Conservation (phyloP, 1,140 invertebrate species). For the Drosophila chauvacae region DNA sequence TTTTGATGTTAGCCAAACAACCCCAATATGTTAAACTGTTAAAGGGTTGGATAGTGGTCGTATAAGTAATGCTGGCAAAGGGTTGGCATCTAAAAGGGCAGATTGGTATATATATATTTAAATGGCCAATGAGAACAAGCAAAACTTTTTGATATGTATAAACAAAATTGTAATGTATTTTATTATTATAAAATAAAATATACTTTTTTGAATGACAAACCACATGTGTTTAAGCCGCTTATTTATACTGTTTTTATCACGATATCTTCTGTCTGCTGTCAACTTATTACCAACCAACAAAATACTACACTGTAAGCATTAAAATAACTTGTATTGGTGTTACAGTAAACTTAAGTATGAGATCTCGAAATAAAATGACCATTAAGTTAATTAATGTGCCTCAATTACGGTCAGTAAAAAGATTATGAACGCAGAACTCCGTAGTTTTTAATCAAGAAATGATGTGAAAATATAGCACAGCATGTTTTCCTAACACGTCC, state of each 20-base stretch:
- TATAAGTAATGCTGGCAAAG: slow-evolving; percentile 32
- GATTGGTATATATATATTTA: neutral
- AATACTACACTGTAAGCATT: slow-evolving; percentile 2
- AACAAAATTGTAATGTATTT: neutral
- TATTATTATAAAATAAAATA: neutral
- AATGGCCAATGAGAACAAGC: slow-evolving; percentile 49
- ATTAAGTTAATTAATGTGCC: slow-evolving; percentile 79
- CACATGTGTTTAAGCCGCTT: neutral
- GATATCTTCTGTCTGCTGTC: slow-evolving; percentile 15
- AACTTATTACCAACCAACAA: slow-evolving; percentile 50
- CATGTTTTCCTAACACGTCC: slow-evolving; percentile 35
- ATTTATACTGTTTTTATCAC: neutral
- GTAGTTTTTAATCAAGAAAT: slow-evolving; percentile 80
- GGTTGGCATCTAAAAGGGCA: slow-evolving; percentile 35
- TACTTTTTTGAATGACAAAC: neutral
- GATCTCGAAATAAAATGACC: slow-evolving; percentile 73
- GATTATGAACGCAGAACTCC: slow-evolving; percentile 57
- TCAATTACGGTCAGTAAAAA: slow-evolving; percentile 75
- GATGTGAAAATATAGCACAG: slow-evolving; percentile 59
- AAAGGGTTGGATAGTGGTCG: slow-evolving; percentile 45
- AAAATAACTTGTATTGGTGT: slow-evolving; percentile 8
- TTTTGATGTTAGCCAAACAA: slow-evolving; percentile 27
- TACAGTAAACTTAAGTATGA: slow-evolving; percentile 36
- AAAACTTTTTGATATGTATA: neutral
- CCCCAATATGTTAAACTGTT: slow-evolving; percentile 34